Conservation (phyloP, 2,888 invertebrate species). For the Temnothorax unifasciatus region DNA sequence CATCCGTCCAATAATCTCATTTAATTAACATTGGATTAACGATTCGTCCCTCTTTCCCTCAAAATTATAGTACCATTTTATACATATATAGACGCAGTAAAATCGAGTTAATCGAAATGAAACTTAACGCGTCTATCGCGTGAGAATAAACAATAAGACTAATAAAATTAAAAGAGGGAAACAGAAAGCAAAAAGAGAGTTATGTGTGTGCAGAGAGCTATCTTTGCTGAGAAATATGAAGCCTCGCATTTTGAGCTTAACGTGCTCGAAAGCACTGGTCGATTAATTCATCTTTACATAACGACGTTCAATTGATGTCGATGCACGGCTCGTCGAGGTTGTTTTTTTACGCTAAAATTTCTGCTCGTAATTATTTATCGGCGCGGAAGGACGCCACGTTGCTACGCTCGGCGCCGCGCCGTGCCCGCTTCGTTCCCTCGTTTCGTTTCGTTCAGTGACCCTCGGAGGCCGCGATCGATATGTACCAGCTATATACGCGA, state of each 20-base stretch:
- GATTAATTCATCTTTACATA: neutral
- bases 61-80: constrained; percentile 14
- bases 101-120: constrained; percentile 16
- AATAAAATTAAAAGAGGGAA: neutral
- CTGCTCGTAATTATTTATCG: constrained; percentile 34
- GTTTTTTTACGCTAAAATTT: constrained; percentile 17
- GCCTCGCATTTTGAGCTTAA: neutral
- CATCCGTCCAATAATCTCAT: neutral
- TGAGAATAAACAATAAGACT: neutral
- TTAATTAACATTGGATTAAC: constrained; percentile 22
- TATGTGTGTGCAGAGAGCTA: neutral
- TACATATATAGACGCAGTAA: neutral
- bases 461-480: constrained; percentile 71
- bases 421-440: constrained; percentile 29
- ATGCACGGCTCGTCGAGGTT: neutral
- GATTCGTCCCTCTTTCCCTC: neutral
- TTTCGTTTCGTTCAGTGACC: constrained; percentile 73
- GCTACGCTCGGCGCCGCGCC: constrained; percentile 9
- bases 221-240: neutral
- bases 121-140: neutral
- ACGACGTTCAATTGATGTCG: neutral
- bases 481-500: constrained; percentile 42
- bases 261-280: neutral
- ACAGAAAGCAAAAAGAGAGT: neutral
- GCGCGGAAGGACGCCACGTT: constrained; percentile 22